Evolutionary conservation across 2,113 vertebrate genomes (phyloP).

Genomic region (Pogonocichla stellata): DNA sequence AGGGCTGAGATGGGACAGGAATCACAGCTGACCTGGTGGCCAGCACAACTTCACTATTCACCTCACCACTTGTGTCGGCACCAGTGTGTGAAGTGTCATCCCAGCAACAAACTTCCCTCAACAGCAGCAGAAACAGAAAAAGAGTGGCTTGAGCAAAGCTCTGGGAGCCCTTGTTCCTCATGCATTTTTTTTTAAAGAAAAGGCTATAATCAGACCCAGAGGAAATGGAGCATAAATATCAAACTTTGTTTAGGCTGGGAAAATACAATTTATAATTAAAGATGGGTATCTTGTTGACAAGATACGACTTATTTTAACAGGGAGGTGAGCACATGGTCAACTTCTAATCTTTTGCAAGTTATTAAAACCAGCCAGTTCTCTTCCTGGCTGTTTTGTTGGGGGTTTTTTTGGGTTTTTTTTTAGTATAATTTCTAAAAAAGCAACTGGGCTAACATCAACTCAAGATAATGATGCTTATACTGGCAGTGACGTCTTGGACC

Average conservation of each 20-base stretch:
- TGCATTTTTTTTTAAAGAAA: background rate
- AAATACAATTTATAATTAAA: conserved; percentile 37
- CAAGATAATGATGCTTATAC: background rate
- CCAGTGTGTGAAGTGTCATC: fast-evolving
- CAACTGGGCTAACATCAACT: background rate
- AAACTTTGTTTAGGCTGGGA: conserved; percentile 25
- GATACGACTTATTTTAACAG: background rate
- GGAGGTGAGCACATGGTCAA: background rate
- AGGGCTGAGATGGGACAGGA: background rate
- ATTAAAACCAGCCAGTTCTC: background rate
- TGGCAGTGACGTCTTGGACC: background rate
- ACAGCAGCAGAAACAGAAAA: background rate
- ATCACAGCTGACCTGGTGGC: background rate
- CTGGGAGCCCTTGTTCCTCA: background rate
- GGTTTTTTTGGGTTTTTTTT: no score
- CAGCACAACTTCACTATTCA: background rate
- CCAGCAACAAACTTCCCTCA: background rate
- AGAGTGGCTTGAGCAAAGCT: background rate
- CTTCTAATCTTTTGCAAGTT: background rate
- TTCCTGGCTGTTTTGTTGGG: background rate
- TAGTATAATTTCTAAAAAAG: background rate
- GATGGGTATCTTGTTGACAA: conserved; percentile 17
- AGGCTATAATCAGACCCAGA: background rate
- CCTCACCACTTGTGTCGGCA: background rate
- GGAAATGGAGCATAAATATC: conserved; percentile 23